These are phyloP conservation scores for Xerus rutilus DNA, from an alignment of 2,797 vertebrate genomes.

Conservation along the genomic window DNA sequence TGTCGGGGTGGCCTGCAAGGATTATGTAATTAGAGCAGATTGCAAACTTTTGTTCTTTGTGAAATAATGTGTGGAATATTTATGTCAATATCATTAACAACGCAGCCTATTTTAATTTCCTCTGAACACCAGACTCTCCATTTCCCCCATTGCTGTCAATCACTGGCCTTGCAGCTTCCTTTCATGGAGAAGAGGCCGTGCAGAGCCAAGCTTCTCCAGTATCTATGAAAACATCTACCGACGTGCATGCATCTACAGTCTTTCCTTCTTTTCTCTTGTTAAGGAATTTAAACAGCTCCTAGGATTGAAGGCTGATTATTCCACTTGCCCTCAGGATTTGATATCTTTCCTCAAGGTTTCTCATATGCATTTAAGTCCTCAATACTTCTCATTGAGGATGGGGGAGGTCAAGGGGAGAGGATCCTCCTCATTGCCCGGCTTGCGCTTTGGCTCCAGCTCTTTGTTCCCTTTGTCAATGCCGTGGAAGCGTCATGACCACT, in stretches of 20 bases:
- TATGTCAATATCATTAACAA: neutral
- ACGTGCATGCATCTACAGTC: neutral
- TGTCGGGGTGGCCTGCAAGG: neutral
- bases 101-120: neutral
- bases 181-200: neutral
- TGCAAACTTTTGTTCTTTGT: neutral
- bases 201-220: neutral
- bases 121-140: neutral
- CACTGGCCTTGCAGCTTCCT: neutral
- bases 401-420: neutral
- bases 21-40: neutral
- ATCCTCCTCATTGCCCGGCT: neutral
- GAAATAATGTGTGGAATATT: neutral
- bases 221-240: neutral
- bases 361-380: neutral
- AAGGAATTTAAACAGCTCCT: neutral
- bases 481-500: neutral
- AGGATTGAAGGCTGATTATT: neutral
- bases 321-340: neutral
- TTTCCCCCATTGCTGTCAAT: neutral
- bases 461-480: neutral
- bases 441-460: neutral
- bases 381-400: neutral
- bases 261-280: neutral
- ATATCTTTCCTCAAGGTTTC: neutral